phyloP scores from a whole-genome alignment of 2,797 vertebrate genomes.

The Halcyon badia region DNA sequence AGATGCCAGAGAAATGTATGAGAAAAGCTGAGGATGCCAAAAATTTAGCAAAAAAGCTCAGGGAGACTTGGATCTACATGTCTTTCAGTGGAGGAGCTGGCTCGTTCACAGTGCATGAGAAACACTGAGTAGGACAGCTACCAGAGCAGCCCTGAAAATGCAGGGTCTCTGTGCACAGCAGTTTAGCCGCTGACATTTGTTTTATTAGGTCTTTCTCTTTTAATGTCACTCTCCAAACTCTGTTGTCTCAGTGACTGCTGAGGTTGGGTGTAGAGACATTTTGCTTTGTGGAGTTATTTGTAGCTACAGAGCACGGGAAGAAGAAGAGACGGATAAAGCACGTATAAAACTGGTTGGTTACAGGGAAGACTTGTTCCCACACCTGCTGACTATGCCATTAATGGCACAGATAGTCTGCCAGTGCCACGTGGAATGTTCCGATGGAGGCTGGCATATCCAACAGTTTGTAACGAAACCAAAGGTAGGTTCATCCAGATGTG shows the following conservation, averaged over 20 bases:
- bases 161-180: background rate
- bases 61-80: background rate
- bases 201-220: background rate
- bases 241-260: background rate
- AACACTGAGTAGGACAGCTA: background rate
- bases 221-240: background rate
- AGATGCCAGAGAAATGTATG: background rate
- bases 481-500: background rate
- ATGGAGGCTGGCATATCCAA: background rate
- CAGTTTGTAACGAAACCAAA: background rate
- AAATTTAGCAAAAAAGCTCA: background rate
- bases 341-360: background rate
- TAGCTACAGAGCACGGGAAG: background rate
- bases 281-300: background rate
- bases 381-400: background rate
- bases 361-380: background rate
- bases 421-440: rapidly evolving
- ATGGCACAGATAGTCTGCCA: background rate
- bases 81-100: background rate
- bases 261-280: background rate
- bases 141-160: background rate
- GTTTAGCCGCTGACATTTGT: background rate
- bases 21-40: background rate
- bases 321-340: background rate
- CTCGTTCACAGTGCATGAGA: background rate